Conservation (phyloP, 2,888 invertebrate species). For the Pristionchus japonicus region DNA sequence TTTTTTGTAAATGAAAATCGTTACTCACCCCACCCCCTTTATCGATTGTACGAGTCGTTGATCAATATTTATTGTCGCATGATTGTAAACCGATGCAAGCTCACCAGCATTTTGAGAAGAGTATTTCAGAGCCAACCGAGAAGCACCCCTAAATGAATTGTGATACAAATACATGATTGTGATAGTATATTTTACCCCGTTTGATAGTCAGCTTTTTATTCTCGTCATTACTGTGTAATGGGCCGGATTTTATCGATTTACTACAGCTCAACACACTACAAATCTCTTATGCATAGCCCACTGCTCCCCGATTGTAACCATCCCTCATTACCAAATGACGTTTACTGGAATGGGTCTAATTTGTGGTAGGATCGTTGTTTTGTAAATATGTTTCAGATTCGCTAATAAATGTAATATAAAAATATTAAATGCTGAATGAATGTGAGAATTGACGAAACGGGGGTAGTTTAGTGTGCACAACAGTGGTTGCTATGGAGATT, state of each 20-base stretch:
- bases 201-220: neutral
- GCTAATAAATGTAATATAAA: neutral
- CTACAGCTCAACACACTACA: neutral
- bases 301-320: too few species aligned
- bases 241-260: neutral
- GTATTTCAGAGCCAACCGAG: neutral
- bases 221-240: neutral
- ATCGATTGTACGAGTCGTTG: conserved; percentile 16
- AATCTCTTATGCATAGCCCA: neutral
- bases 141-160: neutral
- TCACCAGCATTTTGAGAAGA: neutral
- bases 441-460: neutral
- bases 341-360: neutral
- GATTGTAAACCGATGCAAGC: neutral
- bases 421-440: neutral
- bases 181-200: neutral
- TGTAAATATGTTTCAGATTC: neutral
- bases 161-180: neutral
- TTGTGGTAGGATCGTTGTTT: neutral
- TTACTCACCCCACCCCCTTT: neutral
- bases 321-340: too few species aligned
- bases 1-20: too few species aligned
- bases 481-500: neutral
- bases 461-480: neutral
- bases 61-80: neutral